phyloP scores from a whole-genome alignment of 2,113 vertebrate genomes.

The Antechinus stuartii region DNA sequence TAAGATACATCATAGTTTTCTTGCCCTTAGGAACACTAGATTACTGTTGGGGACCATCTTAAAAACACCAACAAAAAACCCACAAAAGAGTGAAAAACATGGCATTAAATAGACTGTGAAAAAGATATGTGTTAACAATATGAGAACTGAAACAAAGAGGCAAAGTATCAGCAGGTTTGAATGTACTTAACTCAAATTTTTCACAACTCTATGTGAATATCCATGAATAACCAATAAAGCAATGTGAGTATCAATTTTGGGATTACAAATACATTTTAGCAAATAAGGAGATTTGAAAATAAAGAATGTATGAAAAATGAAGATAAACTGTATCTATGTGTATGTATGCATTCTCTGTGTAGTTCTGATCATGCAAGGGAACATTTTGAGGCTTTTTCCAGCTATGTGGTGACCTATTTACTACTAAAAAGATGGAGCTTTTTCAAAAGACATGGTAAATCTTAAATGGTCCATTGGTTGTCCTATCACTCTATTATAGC shows the following conservation, averaged over 20 bases:
- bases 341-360: neutral
- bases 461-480: neutral
- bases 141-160: neutral
- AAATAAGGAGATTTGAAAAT: neutral
- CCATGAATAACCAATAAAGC: neutral
- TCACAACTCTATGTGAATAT: neutral
- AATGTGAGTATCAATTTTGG: neutral
- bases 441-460: neutral
- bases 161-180: neutral
- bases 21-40: neutral
- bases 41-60: too few species aligned
- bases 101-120: neutral
- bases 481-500: neutral
- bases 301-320: neutral
- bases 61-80: neutral
- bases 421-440: neutral
- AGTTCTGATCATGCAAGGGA: neutral
- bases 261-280: neutral
- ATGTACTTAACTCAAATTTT: neutral
- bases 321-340: neutral
- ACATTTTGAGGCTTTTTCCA: neutral
- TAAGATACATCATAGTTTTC: neutral
- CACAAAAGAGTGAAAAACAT: neutral
- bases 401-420: neutral
- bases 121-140: neutral